These are phyloP conservation scores for Carduelis carduelis DNA, from an alignment of 2,797 vertebrate species.

Conservation along the genomic window DNA sequence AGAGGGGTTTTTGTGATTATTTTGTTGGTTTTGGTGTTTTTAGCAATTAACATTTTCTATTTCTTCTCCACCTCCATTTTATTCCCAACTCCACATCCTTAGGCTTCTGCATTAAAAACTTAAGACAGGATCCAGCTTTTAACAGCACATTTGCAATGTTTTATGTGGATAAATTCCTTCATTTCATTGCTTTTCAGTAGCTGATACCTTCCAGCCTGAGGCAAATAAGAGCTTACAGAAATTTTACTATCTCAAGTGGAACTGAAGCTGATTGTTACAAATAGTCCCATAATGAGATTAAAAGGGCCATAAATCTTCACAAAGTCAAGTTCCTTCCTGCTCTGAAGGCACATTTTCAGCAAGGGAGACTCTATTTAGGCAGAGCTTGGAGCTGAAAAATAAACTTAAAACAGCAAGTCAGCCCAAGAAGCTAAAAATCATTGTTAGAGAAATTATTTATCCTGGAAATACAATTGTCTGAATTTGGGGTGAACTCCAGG, in stretches of 20 bases:
- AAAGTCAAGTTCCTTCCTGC: constrained; percentile 56
- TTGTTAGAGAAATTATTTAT: background rate
- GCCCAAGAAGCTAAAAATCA: background rate
- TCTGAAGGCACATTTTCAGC: background rate
- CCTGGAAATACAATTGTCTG: background rate
- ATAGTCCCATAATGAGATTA: constrained; percentile 41
- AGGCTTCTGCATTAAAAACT: background rate
- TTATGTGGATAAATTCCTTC: background rate
- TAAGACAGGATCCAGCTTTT: background rate
- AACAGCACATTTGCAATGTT: background rate
- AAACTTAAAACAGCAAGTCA: background rate
- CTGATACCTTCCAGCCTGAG: background rate
- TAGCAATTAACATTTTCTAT: background rate
- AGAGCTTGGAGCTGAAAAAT: background rate
- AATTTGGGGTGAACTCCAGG: background rate
- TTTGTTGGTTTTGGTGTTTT: background rate
- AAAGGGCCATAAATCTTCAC: constrained; percentile 47
- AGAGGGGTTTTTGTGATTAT: accelerated
- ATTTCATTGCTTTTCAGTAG: background rate
- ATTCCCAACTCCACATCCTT: background rate
- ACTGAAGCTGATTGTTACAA: constrained; percentile 54
- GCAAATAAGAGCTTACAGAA: background rate
- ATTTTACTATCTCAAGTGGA: constrained; percentile 5
- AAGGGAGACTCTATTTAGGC: background rate
- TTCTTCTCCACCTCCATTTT: background rate